phyloP scores from a whole-genome alignment of 1,140 invertebrate species.

The Panonychus citri region DNA sequence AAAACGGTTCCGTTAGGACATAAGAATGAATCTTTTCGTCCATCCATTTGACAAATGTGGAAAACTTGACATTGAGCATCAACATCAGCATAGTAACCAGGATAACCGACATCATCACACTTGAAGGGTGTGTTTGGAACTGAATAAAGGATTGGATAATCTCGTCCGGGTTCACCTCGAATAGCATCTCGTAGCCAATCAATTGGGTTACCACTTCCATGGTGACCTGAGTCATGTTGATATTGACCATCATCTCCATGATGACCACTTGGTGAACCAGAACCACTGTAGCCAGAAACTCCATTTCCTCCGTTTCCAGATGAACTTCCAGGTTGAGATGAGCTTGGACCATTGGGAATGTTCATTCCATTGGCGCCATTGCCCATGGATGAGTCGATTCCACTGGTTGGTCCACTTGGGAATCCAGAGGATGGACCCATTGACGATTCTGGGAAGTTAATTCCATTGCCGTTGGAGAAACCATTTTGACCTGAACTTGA shows the following conservation, averaged over 20 bases:
- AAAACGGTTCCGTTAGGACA: constrained; percentile 72
- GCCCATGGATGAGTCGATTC: neutral
- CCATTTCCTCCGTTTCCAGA: neutral
- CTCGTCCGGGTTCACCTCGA: constrained; percentile 24
- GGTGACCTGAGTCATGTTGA: neutral
- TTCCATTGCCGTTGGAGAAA: neutral
- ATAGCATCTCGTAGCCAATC: constrained; percentile 14
- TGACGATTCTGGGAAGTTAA: neutral
- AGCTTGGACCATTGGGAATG: neutral
- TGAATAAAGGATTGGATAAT: constrained; percentile 22
- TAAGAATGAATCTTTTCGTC: constrained; percentile 36
- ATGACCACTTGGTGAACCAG: neutral
- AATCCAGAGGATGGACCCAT: neutral
- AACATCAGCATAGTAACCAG: constrained; percentile 46
- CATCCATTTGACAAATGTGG: constrained; percentile 31
- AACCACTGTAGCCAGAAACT: neutral
- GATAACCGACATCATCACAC: constrained; percentile 16
- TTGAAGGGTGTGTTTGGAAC: constrained; percentile 20
- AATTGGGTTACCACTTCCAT: neutral
- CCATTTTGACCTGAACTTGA: neutral
- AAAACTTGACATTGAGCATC: constrained; percentile 43
- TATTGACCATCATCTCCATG: neutral
- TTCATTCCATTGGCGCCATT: neutral
- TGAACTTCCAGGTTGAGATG: neutral
- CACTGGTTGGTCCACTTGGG: no score